Evolutionary conservation across 2,797 vertebrate species (phyloP), one percentile per base, ranked within the genome.

Genomic region (Phrynocephalus guinanensis): DNA sequence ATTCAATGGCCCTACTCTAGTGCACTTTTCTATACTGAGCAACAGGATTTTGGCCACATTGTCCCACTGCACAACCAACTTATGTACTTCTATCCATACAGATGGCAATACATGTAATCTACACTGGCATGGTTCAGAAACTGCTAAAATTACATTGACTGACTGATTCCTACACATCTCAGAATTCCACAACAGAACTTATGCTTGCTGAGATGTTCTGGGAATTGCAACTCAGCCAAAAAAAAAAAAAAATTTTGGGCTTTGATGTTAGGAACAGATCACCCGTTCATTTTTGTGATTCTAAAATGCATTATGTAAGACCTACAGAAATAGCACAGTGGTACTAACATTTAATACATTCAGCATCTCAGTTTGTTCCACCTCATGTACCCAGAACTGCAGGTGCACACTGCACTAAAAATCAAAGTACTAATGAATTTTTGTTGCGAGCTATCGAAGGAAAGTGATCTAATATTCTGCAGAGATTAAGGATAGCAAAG

Each of bases 401-500:
- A 67, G 63, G 68, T 77, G 26, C 66, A 72, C 22, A 71, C 7
- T 72, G 83, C 48, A 13, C 28, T 72, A 52, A 79, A 80, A 88
- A 28, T 22, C 24, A 44, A 70, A 9, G 68, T 87, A 85, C 87
- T 86, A 83, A 72, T 82, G 68, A 30, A 5, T 91, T 90, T 84
- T 83, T 52, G 30, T 70, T 78, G 24, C n/a, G 22, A 83, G 6
- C 28, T 88, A 86, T 84, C 90, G 87, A 92, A 92, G 92, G 79
- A 84, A 84, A 77, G 52, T 22, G 56, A 89, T 77, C 50, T 92
- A 92, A 89, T 89, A 88, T 77, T 81, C 93, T 91, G 56, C 87
- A 91, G 85, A 71, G 85, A 82, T 88, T 60, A 79, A 84, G 38
- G 89, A 84, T 87, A 88, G 85, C 87, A 67, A 91, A 93, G 90